Evolutionary conservation across 2,888 invertebrate species (phyloP).

Genomic region (Xylota segnis): DNA sequence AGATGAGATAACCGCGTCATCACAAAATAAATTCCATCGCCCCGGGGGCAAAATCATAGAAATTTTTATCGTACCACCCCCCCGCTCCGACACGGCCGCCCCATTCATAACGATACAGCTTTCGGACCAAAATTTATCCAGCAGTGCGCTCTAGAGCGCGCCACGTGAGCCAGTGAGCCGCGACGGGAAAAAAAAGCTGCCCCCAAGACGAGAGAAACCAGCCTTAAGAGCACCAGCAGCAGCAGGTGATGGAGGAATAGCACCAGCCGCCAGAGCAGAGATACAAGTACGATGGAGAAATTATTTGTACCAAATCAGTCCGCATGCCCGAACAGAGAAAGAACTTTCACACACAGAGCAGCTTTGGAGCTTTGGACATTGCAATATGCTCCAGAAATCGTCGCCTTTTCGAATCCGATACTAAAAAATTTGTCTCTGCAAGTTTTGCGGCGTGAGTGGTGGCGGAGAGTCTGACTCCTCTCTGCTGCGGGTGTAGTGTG

Average conservation of each 20-base stretch:
- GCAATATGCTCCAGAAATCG: conserved; percentile 76
- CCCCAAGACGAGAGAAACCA: conserved; percentile 49
- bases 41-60: conserved; percentile 71
- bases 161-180: conserved; percentile 68
- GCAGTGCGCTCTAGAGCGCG: conserved; percentile 50
- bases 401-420: conserved; percentile 66
- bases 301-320: conserved; percentile 71
- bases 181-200: conserved; percentile 52
- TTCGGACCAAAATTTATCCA: conserved; percentile 54
- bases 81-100: not conserved
- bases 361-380: conserved; percentile 66
- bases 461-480: conserved; percentile 76
- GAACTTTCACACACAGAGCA: conserved; percentile 74
- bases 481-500: conserved; percentile 76
- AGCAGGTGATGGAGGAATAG: conserved; percentile 59
- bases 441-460: conserved; percentile 75
- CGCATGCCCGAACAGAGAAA: conserved; percentile 76
- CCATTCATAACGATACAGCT: conserved; percentile 64
- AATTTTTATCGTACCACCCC: conserved; percentile 28
- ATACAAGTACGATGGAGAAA: conserved; percentile 60
- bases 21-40: conserved; percentile 65
- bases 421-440: conserved; percentile 71
- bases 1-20: conserved; percentile 60
- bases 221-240: conserved; percentile 49
- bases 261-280: too few species aligned